Conservation (phyloP, 2,113 vertebrate species). For the Myrmophylax atrothorax region DNA sequence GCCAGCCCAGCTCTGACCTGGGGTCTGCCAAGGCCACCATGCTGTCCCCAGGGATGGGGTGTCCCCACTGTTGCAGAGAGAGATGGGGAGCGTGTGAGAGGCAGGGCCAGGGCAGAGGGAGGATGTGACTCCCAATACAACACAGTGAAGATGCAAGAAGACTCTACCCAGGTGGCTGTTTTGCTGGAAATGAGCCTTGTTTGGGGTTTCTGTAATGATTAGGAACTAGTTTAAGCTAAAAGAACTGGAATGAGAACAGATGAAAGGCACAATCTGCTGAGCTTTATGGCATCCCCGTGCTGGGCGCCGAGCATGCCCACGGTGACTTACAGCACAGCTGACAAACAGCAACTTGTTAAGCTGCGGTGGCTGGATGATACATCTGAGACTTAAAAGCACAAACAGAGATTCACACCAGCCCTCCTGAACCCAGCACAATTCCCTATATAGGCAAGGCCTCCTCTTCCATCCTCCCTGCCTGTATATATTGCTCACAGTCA, state of each 20-base stretch:
- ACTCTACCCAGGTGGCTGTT: not conserved
- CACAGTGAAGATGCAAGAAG: fast-evolving
- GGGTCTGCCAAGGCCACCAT: not conserved
- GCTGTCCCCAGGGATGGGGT: not conserved
- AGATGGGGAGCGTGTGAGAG: fast-evolving
- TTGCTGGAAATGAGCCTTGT: not conserved
- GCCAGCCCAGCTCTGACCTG: not conserved
- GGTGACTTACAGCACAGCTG: not conserved
- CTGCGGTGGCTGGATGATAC: not conserved
- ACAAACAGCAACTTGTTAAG: constrained; percentile 6
- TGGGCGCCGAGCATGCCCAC: not conserved
- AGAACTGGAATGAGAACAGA: not conserved
- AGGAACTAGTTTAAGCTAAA: not conserved
- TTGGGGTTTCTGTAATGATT: not conserved
- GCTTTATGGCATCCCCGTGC: not conserved
- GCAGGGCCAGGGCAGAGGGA: not conserved
- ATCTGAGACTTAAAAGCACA: not conserved
- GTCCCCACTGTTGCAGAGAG: not conserved
- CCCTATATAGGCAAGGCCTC: not conserved
- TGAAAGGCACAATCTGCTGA: not conserved
- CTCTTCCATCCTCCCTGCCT: not conserved
- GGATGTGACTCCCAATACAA: not conserved
- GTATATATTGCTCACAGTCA: fast-evolving
- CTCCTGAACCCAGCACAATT: not conserved
- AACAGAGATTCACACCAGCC: not conserved